Base-by-base conservation (phyloP, 2,113 vertebrate species). In the Nycticorax nycticorax region DNA sequence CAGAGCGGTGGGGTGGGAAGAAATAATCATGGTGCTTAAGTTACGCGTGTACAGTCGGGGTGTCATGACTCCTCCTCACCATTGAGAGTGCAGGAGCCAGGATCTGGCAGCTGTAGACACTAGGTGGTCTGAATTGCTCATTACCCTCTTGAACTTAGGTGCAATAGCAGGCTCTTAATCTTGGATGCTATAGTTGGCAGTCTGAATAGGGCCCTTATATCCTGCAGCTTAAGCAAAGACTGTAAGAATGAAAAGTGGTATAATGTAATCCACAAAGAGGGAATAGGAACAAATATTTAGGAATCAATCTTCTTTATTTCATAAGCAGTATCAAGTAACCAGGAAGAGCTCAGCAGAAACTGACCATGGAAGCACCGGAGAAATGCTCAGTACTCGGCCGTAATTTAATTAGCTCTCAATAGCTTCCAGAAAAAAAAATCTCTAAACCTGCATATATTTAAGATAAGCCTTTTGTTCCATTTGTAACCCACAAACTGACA, bases 321-420 rank as follows among this genome's bases (percentile, higher is more conserved):
- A 6, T 91, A 80, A 95, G 86, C 15, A n/a, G 62, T 90, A 85
- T 90, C 94, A 73, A 77, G 89, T 97, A 96, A 96, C 67, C 86
- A 77, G 92, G 92, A 97, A 89, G 86, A 94, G 91, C 62, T 96
- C 92, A 62, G 68, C 90, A 97, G 73, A 92, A 96, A 78, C 43
- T 85, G 87, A 86, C 89, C 71, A 57, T 89, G 66, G 85, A 96
- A 62, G 67, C 80, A 95, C 43, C 0, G 1, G 78, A 84, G 90
- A 80, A 96, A 66, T 76, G 41, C 80, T 97, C 85, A 92, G 87
- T 93, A 18, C 64, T 92, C 18, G 28, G 39, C 43, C 23, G 14
- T 81, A 93, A 97, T 91, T 96, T 79, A 95, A 96, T 95, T 97
- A 96, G 69, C 18, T 84, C 74, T 95, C 66, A 95, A 95, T 97